These are phyloP conservation scores for Drosophila equinoxialis DNA, from an alignment of 1,140 invertebrate species.

Conservation along the genomic window DNA sequence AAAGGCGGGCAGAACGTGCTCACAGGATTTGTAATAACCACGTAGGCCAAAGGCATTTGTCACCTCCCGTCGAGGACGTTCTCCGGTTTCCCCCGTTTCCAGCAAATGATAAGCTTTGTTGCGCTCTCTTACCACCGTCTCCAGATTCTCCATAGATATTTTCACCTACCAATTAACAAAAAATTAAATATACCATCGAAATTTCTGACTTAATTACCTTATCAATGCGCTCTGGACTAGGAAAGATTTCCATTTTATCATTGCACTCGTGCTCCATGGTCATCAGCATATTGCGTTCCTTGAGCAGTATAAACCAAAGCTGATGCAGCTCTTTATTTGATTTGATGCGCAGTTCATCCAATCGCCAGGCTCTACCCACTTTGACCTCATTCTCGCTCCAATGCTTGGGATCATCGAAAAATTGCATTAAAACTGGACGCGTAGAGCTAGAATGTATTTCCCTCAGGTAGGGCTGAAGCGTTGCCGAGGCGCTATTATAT, in stretches of 20 bases:
- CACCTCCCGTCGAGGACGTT: slow-evolving; percentile 85
- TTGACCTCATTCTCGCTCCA: slow-evolving; percentile 91
- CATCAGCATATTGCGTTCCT: slow-evolving; percentile 98
- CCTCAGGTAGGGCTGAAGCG: slow-evolving; percentile 27
- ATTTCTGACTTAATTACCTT: slow-evolving; percentile 86
- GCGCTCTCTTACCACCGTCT: slow-evolving; percentile 95
- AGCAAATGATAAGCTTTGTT: slow-evolving; percentile 95
- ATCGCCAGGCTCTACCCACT: slow-evolving; percentile 94
- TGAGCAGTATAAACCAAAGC: slow-evolving; percentile 97
- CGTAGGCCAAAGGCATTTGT: slow-evolving; percentile 86
- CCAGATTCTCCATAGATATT: slow-evolving; percentile 97
- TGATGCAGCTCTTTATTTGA: slow-evolving; percentile 98
- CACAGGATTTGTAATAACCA: slow-evolving; percentile 83
- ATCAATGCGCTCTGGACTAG: slow-evolving; percentile 97
- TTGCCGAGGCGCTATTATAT: slow-evolving; percentile 55
- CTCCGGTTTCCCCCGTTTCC: slow-evolving; percentile 94
- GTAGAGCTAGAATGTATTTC: slow-evolving; percentile 47
- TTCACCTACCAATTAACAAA: slow-evolving; percentile 82
- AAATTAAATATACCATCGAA: neutral
- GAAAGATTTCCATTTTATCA: slow-evolving; percentile 89
- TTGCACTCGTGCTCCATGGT: slow-evolving; percentile 96
- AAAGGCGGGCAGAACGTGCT: slow-evolving; percentile 85
- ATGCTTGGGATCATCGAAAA: slow-evolving; percentile 95
- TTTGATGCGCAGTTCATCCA: slow-evolving; percentile 96
- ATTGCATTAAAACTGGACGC: slow-evolving; percentile 89